A percentile compares a stretch with the other conserved stretches of the same genome.
Evolutionary conservation across 2,797 vertebrate genomes (phyloP).

Genomic region (Gallinago nigripennis): DNA sequence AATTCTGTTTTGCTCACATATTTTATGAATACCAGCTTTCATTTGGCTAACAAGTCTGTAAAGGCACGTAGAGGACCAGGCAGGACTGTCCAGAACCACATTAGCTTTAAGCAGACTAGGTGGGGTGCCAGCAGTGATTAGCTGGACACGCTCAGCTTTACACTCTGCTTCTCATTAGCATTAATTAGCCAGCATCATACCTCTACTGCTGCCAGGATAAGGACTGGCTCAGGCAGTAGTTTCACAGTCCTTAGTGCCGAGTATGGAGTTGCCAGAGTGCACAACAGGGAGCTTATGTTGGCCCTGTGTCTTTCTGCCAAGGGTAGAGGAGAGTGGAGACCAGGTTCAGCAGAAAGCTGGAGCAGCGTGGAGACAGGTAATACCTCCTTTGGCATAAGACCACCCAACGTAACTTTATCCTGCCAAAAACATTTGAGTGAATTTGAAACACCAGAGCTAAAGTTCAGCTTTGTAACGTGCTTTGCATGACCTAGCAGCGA

Average conservation of each 20-base stretch:
- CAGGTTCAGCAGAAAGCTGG: background rate
- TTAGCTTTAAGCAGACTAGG: background rate
- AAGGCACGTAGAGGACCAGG: background rate
- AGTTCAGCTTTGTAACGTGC: fast-evolving
- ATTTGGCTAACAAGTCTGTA: background rate
- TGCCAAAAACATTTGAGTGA: background rate
- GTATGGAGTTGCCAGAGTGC: background rate
- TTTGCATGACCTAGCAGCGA: background rate
- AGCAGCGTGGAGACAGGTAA: background rate
- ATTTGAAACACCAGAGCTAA: background rate
- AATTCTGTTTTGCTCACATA: background rate
- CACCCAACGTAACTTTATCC: background rate
- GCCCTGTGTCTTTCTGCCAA: background rate
- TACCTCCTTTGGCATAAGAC: background rate
- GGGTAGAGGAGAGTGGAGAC: background rate
- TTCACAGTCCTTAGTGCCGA: background rate
- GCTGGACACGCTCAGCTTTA: background rate
- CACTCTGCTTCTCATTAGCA: slow-evolving; percentile 37
- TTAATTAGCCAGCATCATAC: slow-evolving; percentile 25
- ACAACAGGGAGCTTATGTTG: background rate
- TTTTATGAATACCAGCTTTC: background rate
- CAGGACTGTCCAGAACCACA: background rate
- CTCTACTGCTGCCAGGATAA: slow-evolving; percentile 40
- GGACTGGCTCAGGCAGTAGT: background rate
- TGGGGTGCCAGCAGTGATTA: background rate